phyloP scores from a whole-genome alignment of 2,797 vertebrate species.

The Sebastes flavidus region DNA sequence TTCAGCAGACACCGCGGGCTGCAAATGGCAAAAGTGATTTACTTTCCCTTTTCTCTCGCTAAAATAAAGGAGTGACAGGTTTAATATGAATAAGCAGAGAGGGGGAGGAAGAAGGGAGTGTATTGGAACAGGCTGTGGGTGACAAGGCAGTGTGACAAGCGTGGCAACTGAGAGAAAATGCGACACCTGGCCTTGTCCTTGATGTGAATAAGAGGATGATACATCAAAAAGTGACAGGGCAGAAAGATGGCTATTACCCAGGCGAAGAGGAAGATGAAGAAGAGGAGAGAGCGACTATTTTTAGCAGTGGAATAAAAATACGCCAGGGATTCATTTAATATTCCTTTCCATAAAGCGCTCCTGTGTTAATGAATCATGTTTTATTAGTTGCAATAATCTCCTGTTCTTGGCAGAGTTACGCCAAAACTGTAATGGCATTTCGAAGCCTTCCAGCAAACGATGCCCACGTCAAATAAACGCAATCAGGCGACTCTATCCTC shows the following conservation, averaged over 20 bases:
- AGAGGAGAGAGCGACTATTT: constrained; percentile 66
- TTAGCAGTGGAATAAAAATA: constrained; percentile 63
- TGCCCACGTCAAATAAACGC: constrained; percentile 24
- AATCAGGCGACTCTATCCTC: background rate
- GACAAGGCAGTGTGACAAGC: constrained; percentile 71
- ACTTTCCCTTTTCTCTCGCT: constrained; percentile 54
- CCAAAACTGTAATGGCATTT: constrained; percentile 17
- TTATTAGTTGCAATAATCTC: constrained; percentile 44
- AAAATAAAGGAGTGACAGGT: constrained; percentile 74
- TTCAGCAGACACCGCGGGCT: constrained; percentile 54
- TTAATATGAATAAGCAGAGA: constrained; percentile 71
- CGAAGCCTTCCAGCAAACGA: background rate
- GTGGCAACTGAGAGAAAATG: constrained; percentile 68
- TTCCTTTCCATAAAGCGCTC: constrained; percentile 27
- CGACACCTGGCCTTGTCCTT: constrained; percentile 81
- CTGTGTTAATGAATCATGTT: constrained; percentile 52
- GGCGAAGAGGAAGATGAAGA: constrained; percentile 49
- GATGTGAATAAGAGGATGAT: constrained; percentile 78
- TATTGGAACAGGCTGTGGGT: constrained; percentile 60
- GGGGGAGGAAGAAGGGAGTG: constrained; percentile 39
- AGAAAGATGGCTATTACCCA: constrained; percentile 74
- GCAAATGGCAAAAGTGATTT: constrained; percentile 60
- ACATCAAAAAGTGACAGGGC: constrained; percentile 75
- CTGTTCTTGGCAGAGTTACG: constrained; percentile 25
- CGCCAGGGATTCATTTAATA: constrained; percentile 50